Conservation (phyloP, 2,797 vertebrate species). For the Danio albolineatus region DNA sequence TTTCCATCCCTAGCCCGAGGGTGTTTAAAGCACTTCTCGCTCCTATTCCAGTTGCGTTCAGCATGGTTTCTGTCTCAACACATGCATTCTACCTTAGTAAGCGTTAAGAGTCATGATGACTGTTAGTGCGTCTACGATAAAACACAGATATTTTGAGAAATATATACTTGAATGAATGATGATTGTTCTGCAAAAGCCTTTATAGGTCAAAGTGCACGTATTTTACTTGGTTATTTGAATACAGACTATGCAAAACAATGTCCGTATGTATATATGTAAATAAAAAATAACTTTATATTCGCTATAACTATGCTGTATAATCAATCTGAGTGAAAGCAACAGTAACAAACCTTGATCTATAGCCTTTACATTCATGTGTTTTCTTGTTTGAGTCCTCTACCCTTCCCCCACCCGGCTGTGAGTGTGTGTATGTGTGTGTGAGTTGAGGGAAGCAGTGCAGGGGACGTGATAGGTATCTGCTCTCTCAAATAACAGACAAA, state of each 20-base stretch:
- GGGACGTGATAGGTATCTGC: slow-evolving; percentile 54
- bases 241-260: neutral
- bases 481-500: slow-evolving; percentile 56
- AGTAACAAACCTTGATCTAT: slow-evolving; percentile 3
- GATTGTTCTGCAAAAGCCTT: neutral
- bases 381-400: slow-evolving; percentile 39
- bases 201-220: neutral
- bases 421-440: slow-evolving; percentile 60
- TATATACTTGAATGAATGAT: neutral
- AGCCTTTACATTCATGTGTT: slow-evolving; percentile 46
- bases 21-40: slow-evolving; percentile 23
- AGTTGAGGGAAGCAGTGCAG: slow-evolving; percentile 50
- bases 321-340: neutral
- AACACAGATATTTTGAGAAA: neutral
- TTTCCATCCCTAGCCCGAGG: slow-evolving; percentile 13
- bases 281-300: neutral
- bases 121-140: neutral
- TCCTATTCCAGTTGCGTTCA: slow-evolving; percentile 1
- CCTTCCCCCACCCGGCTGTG: slow-evolving; percentile 72
- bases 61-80: neutral
- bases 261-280: neutral
- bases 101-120: neutral
- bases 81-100: neutral
- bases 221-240: slow-evolving; percentile 4
- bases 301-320: neutral